These are phyloP conservation scores for Morpho helenor DNA, from an alignment of 2,888 invertebrate species.

Conservation along the genomic window DNA sequence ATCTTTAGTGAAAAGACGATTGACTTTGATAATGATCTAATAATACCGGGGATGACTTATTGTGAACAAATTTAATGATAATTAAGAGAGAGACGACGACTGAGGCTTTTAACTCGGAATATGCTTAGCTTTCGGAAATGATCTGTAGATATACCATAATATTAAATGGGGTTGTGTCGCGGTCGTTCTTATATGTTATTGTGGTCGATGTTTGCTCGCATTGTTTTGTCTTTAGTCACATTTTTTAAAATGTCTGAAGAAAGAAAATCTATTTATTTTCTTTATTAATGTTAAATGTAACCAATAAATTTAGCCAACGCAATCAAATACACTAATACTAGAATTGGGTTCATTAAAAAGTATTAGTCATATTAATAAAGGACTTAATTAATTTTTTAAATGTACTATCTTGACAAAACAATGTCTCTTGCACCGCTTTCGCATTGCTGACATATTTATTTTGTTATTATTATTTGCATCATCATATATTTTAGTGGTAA, in stretches of 20 bases:
- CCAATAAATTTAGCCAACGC: neutral
- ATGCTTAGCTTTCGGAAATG: no score
- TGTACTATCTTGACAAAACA: conserved; percentile 43
- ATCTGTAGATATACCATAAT: no score
- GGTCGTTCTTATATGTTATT: conserved; percentile 44
- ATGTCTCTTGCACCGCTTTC: conserved; percentile 59
- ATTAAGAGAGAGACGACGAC: neutral
- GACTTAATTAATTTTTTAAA: no score
- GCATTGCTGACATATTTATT: conserved; percentile 60
- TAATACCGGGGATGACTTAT: neutral
- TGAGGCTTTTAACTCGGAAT: no score
- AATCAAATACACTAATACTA: no score
- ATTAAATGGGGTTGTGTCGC: conserved; percentile 37
- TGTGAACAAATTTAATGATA: neutral
- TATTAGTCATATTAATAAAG: no score
- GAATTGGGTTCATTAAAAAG: no score
- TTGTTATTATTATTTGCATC: conserved; percentile 55
- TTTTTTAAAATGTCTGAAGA: no score
- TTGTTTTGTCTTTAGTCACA: conserved; percentile 51
- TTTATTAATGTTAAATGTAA: no score
- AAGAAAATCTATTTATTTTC: no score
- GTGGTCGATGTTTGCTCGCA: conserved; percentile 65
- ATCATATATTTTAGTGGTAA: conserved; percentile 42
- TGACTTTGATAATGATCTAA: no score
- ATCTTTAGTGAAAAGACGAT: no score